These are phyloP conservation scores for Forbesichthys papilliferus DNA, from an alignment of 2,113 vertebrate species.

Conservation along the genomic window DNA sequence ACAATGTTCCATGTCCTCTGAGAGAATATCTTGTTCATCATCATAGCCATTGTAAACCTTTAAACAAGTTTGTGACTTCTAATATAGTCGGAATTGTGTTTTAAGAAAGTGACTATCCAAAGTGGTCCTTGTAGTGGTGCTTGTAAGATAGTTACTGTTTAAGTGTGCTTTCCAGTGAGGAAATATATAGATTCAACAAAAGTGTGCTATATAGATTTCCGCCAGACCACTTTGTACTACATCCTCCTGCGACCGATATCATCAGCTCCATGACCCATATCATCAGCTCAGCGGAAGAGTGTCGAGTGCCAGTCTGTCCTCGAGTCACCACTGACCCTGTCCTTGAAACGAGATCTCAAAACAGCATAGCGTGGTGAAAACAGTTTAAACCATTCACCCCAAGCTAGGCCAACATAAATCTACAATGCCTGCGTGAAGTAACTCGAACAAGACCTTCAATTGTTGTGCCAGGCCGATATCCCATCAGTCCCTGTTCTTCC, in stretches of 20 bases:
- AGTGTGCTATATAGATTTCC: not conserved
- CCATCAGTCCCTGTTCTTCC: conserved; percentile 47
- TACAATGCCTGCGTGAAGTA: conserved; percentile 30
- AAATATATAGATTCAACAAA: not conserved
- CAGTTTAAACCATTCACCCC: conserved; percentile 38
- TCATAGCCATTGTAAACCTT: not conserved
- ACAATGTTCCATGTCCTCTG: conserved; percentile 12
- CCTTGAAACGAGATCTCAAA: conserved; percentile 22
- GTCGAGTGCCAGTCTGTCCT: conserved; percentile 15
- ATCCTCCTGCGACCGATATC: not conserved
- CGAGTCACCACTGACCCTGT: conserved; percentile 10
- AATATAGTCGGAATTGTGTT: not conserved
- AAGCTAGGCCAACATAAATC: conserved; percentile 23
- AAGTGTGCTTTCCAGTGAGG: not conserved
- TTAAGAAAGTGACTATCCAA: not conserved
- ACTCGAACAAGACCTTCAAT: conserved; percentile 49
- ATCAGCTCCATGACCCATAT: conserved; percentile 6
- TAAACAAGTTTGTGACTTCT: not conserved
- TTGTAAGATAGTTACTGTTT: not conserved
- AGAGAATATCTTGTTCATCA: conserved; percentile 12
- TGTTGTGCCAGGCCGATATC: conserved; percentile 55
- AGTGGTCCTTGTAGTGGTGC: not conserved
- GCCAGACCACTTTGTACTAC: conserved; percentile 6
- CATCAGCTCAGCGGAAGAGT: conserved; percentile 1
- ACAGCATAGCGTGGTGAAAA: not conserved